A percentile compares a stretch with the other conserved stretches of the same genome.
Conservation (phyloP, 1,140 invertebrate genomes). For the Drosophila ambigua region DNA sequence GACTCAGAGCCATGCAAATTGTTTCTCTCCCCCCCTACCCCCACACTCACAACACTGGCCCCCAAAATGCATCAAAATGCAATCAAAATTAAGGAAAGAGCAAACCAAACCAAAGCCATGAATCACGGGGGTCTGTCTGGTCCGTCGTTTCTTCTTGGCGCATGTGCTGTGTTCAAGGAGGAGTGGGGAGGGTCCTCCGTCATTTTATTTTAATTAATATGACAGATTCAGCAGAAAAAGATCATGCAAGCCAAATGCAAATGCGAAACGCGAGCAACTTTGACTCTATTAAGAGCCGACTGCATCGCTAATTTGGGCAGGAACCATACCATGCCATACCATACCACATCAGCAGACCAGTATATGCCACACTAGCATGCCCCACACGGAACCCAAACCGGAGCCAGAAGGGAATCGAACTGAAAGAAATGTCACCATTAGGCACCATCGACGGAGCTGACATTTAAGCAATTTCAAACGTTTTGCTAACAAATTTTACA, state of each 20-base stretch:
- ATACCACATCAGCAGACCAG: constrained; percentile 6
- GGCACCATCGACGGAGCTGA: constrained; percentile 49
- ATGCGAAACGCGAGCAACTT: constrained; percentile 38
- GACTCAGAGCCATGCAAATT: constrained; percentile 67
- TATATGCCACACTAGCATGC: constrained; percentile 1
- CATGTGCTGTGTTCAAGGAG: constrained; percentile 4
- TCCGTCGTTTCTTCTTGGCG: not conserved
- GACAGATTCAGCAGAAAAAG: constrained; percentile 35
- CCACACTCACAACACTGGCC: not conserved
- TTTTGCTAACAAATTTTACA: constrained; percentile 77
- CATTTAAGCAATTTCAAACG: constrained; percentile 81
- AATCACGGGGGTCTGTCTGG: constrained; percentile 69
- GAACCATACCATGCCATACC: constrained; percentile 23
- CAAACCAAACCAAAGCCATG: constrained; percentile 35
- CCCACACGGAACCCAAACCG: not conserved
- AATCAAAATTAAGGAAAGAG: constrained; percentile 81
- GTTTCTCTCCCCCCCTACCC: constrained; percentile 6
- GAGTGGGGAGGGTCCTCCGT: constrained; percentile 37
- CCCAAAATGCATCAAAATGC: constrained; percentile 77
- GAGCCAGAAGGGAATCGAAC: not conserved
- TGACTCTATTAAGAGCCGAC: constrained; percentile 66
- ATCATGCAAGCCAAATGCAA: constrained; percentile 60
- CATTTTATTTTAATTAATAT: constrained; percentile 76
- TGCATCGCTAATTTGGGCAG: constrained; percentile 48
- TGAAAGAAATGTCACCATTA: constrained; percentile 75